These are phyloP conservation scores for Malurus melanocephalus DNA, from an alignment of 2,113 vertebrate species.

Conservation along the genomic window DNA sequence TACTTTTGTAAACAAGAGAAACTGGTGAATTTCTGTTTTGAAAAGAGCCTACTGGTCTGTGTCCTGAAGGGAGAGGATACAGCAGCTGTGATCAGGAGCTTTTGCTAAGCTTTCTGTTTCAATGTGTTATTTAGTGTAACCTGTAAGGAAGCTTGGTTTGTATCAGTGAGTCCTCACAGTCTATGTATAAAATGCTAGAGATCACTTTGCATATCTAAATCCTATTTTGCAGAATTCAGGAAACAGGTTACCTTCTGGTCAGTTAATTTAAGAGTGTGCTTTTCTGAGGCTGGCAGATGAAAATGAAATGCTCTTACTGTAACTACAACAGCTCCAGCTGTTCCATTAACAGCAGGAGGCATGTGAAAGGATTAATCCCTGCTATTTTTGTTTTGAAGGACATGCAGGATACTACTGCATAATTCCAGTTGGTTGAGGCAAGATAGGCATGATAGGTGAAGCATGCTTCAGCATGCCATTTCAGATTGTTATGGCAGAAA, in stretches of 20 bases:
- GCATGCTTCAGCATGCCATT: not conserved
- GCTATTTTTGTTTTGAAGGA: not conserved
- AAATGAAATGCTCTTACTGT: not conserved
- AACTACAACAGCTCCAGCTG: not conserved
- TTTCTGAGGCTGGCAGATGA: not conserved
- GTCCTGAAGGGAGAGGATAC: not conserved
- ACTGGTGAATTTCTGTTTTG: not conserved
- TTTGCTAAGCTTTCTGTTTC: not conserved
- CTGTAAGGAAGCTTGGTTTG: not conserved
- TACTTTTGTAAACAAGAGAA: not conserved
- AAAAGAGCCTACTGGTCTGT: not conserved
- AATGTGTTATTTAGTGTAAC: not conserved
- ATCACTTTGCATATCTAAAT: not conserved
- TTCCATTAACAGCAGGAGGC: not conserved
- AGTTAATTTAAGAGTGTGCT: not conserved
- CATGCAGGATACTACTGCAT: not conserved
- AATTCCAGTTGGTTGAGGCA: not conserved
- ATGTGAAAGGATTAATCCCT: not conserved
- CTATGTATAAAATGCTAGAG: not conserved
- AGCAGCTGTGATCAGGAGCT: not conserved
- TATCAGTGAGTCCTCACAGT: not conserved
- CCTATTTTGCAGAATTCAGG: not conserved
- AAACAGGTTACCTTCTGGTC: not conserved
- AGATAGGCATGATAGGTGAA: not conserved
- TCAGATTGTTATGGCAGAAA: not conserved